Evolutionary conservation across 2,113 vertebrate genomes (phyloP).

Genomic region (Camelus dromedarius): DNA sequence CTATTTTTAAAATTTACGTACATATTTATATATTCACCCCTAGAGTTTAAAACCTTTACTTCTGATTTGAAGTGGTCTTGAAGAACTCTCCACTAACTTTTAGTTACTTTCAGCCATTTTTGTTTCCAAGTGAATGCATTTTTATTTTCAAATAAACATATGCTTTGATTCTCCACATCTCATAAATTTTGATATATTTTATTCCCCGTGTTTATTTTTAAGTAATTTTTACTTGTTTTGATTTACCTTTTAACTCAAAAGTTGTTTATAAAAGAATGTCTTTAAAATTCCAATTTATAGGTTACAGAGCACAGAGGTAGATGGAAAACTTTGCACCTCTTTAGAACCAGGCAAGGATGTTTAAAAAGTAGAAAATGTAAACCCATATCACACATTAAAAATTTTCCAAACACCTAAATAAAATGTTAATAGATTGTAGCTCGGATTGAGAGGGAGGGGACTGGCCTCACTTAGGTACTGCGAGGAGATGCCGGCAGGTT

Average conservation of each 20-base stretch:
- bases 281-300: not conserved
- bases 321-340: not conserved
- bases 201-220: not conserved
- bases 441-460: not conserved
- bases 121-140: not conserved
- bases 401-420: not conserved
- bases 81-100: not conserved
- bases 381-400: not conserved
- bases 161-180: not conserved
- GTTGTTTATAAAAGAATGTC: not conserved
- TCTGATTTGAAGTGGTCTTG: not conserved
- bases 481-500: accelerated
- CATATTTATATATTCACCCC: not conserved
- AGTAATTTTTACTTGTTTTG: not conserved
- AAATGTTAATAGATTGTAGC: not conserved
- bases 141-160: conserved; percentile 26
- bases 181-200: not conserved
- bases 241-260: not conserved
- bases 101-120: not conserved
- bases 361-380: not conserved
- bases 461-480: accelerated
- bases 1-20: conserved; percentile 3
- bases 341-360: not conserved
- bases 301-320: not conserved
- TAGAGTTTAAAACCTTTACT: conserved; percentile 14